Conservation (phyloP, 2,113 vertebrate genomes). For the Psophia crepitans region DNA sequence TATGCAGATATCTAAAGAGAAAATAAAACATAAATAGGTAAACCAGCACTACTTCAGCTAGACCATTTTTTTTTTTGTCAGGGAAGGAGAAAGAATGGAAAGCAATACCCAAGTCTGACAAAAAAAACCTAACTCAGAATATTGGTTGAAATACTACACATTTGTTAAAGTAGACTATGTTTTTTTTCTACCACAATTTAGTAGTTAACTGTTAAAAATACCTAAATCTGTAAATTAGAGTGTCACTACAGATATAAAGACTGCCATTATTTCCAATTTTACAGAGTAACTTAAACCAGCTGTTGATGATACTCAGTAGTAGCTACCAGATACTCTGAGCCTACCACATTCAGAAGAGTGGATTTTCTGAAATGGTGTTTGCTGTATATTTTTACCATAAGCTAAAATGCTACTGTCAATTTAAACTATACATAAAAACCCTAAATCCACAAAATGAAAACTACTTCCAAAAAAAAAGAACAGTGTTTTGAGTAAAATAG, state of each 20-base stretch:
- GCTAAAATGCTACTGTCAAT: neutral
- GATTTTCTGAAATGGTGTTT: neutral
- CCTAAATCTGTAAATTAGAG: neutral
- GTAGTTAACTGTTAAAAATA: neutral
- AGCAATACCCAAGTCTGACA: neutral
- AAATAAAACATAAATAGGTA: neutral
- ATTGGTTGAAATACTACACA: neutral
- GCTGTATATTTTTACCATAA: neutral
- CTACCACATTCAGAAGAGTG: neutral
- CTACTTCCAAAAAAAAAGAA: neutral
- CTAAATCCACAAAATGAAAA: neutral
- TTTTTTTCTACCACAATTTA: neutral
- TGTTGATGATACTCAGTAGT: neutral
- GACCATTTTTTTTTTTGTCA: neutral
- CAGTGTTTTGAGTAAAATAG: neutral
- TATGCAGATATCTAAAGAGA: constrained; percentile 88
- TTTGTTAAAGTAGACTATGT: neutral
- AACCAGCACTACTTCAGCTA: neutral
- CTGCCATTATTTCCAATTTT: neutral
- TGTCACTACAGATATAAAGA: neutral
- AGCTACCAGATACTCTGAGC: neutral
- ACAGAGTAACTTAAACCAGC: neutral
- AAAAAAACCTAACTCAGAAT: neutral
- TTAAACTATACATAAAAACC: neutral
- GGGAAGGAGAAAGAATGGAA: neutral